A percentile compares a stretch with the other conserved stretches of the same genome.
Conservation (phyloP, 2,797 vertebrate genomes). For the Microctenopoma lineatum region DNA sequence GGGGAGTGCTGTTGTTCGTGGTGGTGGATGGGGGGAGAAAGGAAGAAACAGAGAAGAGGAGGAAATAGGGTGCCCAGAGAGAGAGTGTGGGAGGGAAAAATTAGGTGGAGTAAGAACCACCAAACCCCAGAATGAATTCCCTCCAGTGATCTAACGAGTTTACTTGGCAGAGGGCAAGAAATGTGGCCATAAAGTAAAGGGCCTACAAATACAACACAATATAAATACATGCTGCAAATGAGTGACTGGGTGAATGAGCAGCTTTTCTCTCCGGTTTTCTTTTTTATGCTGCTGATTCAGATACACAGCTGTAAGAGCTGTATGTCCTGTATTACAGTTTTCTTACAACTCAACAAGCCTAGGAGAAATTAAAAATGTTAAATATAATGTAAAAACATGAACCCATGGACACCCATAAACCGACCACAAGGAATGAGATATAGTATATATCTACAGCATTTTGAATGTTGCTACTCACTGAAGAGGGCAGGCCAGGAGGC, state of each 20-base stretch:
- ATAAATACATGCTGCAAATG: slow-evolving; percentile 78
- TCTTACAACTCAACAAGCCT: slow-evolving; percentile 44
- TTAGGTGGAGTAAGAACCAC: slow-evolving; percentile 70
- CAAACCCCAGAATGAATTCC: slow-evolving; percentile 67
- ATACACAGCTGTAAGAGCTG: slow-evolving; percentile 72
- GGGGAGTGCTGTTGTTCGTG: slow-evolving; percentile 69
- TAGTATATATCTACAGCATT: slow-evolving; percentile 28
- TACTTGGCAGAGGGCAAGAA: slow-evolving; percentile 66
- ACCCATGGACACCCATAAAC: slow-evolving; percentile 42
- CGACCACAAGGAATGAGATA: slow-evolving; percentile 21
- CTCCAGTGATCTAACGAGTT: slow-evolving; percentile 61
- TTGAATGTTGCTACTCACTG: slow-evolving; percentile 83
- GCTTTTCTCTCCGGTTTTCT: slow-evolving; percentile 29
- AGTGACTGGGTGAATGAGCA: slow-evolving; percentile 69
- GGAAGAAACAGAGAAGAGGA: slow-evolving; percentile 51
- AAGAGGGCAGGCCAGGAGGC: slow-evolving; percentile 96
- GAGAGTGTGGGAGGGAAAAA: slow-evolving; percentile 69
- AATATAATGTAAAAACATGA: slow-evolving; percentile 55
- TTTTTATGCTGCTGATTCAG: slow-evolving; percentile 39
- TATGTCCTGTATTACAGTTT: slow-evolving; percentile 55
- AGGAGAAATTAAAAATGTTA: slow-evolving; percentile 45
- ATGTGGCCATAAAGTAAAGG: slow-evolving; percentile 74
- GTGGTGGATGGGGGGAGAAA: slow-evolving; percentile 41
- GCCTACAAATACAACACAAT: slow-evolving; percentile 74
- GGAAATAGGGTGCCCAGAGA: slow-evolving; percentile 72